Base-by-base conservation (phyloP, 2,113 vertebrate species). In the Catharus bicknelli region DNA sequence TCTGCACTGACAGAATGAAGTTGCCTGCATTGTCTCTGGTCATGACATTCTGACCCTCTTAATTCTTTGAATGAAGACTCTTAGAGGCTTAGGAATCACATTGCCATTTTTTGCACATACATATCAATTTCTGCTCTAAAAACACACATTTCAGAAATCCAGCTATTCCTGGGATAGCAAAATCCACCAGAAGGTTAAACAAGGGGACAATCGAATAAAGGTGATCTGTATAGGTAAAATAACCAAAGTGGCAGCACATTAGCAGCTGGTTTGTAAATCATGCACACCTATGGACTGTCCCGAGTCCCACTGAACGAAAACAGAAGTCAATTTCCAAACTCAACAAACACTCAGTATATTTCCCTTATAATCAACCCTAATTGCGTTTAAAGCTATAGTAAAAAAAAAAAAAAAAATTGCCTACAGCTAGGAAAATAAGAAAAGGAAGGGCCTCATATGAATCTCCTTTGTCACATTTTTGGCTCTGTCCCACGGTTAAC, bases 41-140 rank as follows among this genome's bases (percentile, higher is more conserved):
- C 45, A 29, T 83, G 64, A 42, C 19, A 66, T 51, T 80, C 59
- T 66, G 69, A 50, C 25, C n/a, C 7, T 77, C 76, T 45, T 23
- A 69, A 73, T 66, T 91, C 79, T 34, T 50, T 63, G n/a, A 91
- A 94, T 76, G 30, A 83, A 42, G 30, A 88, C 42, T 79, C 58
- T 27, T 23, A 78, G 59, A 86, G 55, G 36, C 45, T 97, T 75
- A 63, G 66, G 62, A 94, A 30, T 75, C 34, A 73, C 53, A 78
- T 77, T 82, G 38, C 43, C 78, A 11, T 8, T 81, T 73, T 74
- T 95, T 88, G 29, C 26, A 75, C 57, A 74, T 34, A 72, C 25
- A 55, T 55, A 79, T 19, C 94, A 73, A 92, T 73, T 73, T 58
- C 53, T 17, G 5, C 45, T 83, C 63, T 64, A 88, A 83, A 38